Evolutionary conservation across 2,888 invertebrate genomes (phyloP).

Genomic region (Clistopyga incitator): DNA sequence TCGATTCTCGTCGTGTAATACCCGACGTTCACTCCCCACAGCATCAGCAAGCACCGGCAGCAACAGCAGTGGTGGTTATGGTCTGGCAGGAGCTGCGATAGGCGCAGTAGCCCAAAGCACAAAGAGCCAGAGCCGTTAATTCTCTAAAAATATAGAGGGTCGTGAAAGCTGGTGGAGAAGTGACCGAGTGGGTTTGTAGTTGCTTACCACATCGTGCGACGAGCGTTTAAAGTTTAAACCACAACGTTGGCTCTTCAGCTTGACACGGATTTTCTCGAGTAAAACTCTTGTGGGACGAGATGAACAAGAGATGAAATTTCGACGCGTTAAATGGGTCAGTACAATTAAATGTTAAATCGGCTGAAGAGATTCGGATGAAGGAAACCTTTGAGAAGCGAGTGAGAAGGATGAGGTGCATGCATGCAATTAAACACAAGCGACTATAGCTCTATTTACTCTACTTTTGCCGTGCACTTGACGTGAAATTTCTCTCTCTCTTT

Average conservation of each 20-base stretch:
- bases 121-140: conserved; percentile 24
- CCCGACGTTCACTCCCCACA: conserved; percentile 7
- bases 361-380: conserved; percentile 2
- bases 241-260: conserved; percentile 14
- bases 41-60: background rate
- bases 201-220: conserved; percentile 40
- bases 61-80: background rate
- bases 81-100: conserved; percentile 24
- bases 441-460: background rate
- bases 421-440: conserved; percentile 58
- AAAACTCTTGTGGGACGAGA: background rate
- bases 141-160: conserved; percentile 50
- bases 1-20: conserved; percentile 55
- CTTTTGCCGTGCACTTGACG: background rate
- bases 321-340: conserved; percentile 50
- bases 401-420: conserved; percentile 26
- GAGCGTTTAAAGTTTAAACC: conserved; percentile 51
- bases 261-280: conserved; percentile 27
- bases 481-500: background rate
- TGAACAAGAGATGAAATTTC: background rate
- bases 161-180: background rate
- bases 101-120: background rate
- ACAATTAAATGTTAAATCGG: conserved; percentile 52
- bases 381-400: background rate
- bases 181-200: conserved; percentile 21